Conservation (phyloP, 2,113 vertebrate species). For the Hymenochirus boettgeri region DNA sequence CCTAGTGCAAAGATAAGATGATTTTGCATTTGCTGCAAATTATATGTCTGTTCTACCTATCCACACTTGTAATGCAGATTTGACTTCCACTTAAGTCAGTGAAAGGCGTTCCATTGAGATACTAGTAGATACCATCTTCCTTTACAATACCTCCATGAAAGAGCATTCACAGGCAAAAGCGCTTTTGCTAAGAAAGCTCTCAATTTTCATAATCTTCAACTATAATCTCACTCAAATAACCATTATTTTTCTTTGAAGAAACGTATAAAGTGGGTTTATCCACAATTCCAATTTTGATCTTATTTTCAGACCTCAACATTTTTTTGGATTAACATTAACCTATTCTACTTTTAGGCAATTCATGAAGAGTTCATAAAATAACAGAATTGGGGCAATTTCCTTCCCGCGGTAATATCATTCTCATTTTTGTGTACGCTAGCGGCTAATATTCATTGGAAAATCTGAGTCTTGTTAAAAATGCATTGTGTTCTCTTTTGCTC, state of each 20-base stretch:
- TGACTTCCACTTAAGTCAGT: slow-evolving; percentile 57
- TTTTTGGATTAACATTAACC: slow-evolving; percentile 39
- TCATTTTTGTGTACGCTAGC: slow-evolving; percentile 5
- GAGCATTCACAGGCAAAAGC: slow-evolving; percentile 52
- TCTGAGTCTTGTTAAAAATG: not conserved
- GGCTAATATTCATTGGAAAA: not conserved
- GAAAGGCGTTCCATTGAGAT: slow-evolving; percentile 53
- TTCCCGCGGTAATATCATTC: slow-evolving; percentile 6
- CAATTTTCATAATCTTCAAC: slow-evolving; percentile 56
- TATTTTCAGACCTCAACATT: slow-evolving; percentile 41
- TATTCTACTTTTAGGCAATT: slow-evolving; percentile 21
- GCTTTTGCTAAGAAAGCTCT: slow-evolving; percentile 55
- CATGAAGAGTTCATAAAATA: slow-evolving; percentile 18
- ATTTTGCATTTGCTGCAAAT: slow-evolving; percentile 45
- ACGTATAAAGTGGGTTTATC: slow-evolving; percentile 47
- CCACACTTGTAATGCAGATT: slow-evolving; percentile 50
- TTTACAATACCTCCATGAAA: slow-evolving; percentile 54
- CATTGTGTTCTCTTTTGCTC: not conserved
- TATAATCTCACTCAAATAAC: slow-evolving; percentile 59
- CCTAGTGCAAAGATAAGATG: slow-evolving; percentile 13
- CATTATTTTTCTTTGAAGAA: slow-evolving; percentile 55
- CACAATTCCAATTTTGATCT: slow-evolving; percentile 56
- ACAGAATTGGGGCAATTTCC: slow-evolving; percentile 10
- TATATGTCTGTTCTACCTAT: slow-evolving; percentile 54
- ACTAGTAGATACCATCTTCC: slow-evolving; percentile 53